Evolutionary conservation across 64 coral and sea anemone species (phyloP).

Genomic region (Stichodactyla helianthus): DNA sequence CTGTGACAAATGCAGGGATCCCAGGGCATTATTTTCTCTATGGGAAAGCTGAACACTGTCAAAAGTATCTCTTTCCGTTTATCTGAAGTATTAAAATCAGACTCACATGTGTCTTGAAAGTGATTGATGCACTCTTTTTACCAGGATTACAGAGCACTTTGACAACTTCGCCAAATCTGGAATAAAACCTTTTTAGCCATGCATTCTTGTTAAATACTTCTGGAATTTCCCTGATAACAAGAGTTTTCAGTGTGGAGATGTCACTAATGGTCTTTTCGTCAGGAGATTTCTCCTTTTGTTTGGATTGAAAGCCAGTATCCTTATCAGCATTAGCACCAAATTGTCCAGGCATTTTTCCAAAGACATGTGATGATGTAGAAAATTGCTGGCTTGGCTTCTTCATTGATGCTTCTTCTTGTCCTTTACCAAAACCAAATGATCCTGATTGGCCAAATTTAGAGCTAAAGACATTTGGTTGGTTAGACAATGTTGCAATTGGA

Average conservation of each 20-base stretch:
- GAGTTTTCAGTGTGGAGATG: conserved; percentile 14
- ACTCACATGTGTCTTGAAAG: conserved; percentile 40
- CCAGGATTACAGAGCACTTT: conserved; percentile 57
- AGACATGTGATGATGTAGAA: neutral
- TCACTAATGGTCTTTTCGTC: conserved; percentile 4
- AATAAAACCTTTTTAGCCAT: conserved; percentile 75
- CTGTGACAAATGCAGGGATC: no score
- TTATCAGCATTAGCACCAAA: neutral
- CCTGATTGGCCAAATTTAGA: neutral
- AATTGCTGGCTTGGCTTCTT: neutral
- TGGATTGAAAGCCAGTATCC: neutral
- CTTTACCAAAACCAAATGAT: neutral
- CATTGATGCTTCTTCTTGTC: neutral
- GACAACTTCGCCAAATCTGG: conserved; percentile 73
- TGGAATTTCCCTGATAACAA: conserved; percentile 71
- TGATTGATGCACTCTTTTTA: conserved; percentile 73
- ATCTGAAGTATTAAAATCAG: neutral
- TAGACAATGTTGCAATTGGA: neutral
- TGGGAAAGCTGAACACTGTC: no score
- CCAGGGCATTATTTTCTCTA: no score
- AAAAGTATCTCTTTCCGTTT: no score
- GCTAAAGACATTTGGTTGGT: conserved; percentile 6
- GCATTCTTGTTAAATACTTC: conserved; percentile 65
- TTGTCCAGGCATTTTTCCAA: neutral
- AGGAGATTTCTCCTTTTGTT: neutral